Evolutionary conservation across 2,113 vertebrate species (phyloP), one percentile per base, ranked within the genome.

Genomic region (Oncorhynchus tshawytscha): DNA sequence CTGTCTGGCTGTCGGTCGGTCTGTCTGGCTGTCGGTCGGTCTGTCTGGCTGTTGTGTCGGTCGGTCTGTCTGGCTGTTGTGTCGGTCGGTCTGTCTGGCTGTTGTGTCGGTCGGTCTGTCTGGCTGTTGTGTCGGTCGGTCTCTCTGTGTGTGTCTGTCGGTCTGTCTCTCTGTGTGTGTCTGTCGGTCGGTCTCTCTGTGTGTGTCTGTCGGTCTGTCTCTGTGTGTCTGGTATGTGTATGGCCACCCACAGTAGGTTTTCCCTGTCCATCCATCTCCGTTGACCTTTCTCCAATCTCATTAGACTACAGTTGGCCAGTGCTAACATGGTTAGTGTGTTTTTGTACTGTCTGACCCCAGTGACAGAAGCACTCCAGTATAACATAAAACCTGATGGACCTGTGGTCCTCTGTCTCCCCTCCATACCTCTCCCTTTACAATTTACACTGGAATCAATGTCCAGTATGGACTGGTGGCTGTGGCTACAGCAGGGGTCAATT

Each of bases 271-370:
- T 54, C 84, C 81, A 87, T 91, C 72, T 83, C 68, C 74, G 78
- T 79, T 89, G 89, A 92, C 91, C 91, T 92, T 90, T 89, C 64
- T 45, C 73, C 79, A 88, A 91, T 90, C 74, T 34, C 84, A 88
- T 92, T 90, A 92, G 74, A 73, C 75, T 80, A 81, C 78, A 73
- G 84, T 88, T 87, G 86, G 80, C 71, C 81, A 82, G 27, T 51
- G 22, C 77, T 91, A 90, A 92, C 86, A 24, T 83, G 60, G 84
- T 91, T 92, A 92, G 80, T 74, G 78, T 88, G 83, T 78, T 87
- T 87, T 77, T 82, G 76, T 82, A 74, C 73, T 16, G 74, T 79
- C 82, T 91, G 87, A 87, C 87, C 84, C 80, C 85, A 13, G 73
- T 78, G 83, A 73, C 85, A 67, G 73, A 71, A 13, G 29, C 64